Base-by-base conservation (phyloP, 2,113 vertebrate species). In the Montifringilla adamsi region DNA sequence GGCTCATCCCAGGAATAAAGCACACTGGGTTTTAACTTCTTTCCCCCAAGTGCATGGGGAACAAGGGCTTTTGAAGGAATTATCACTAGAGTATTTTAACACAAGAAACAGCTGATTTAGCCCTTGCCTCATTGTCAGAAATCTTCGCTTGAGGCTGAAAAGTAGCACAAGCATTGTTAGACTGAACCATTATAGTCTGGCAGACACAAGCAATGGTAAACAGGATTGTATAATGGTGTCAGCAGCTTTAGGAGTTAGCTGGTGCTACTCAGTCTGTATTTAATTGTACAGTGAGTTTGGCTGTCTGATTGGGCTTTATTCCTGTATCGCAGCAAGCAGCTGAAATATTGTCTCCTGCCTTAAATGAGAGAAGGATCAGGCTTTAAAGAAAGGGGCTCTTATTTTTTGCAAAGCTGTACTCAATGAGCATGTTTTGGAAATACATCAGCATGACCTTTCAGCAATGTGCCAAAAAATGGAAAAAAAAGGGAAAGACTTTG, bases 401-500 rank as follows among this genome's bases (percentile, higher is more conserved):
- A 86, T 92, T 87, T 89, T 93, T 95, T 63, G 44, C 63, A 77
- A 95, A 91, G 79, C 94, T 92, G 93, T 92, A 70, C 86, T 97
- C 90, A 95, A 89, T 96, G 94, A 95, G 90, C 62, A 89, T 95
- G 95, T 97, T 96, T 87, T 93, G 95, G 96, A 96, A 97, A 95
- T 85, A 94, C 26, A 94, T 91, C 75, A 86, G 93, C 70, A 83
- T 95, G 94, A 94, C 92, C 91, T 97, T 96, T 94, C 84, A 93
- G 86, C 46, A 78, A 79, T 6, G 56, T 94, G 96, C 96, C 96
- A 97, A 88, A 97, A 96, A 93, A 86, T 84, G 82, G 86, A 60
- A 93, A 97, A 96, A 95, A 97, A 96, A 92, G 87, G 85, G 94
- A 94, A 97, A 93, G 85, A 84, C 93, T 97, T 94, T 84, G 96